Evolutionary conservation across 2,888 invertebrate genomes (phyloP), one percentile per base, ranked within the genome.

Genomic region (Parnassius orleans): DNA sequence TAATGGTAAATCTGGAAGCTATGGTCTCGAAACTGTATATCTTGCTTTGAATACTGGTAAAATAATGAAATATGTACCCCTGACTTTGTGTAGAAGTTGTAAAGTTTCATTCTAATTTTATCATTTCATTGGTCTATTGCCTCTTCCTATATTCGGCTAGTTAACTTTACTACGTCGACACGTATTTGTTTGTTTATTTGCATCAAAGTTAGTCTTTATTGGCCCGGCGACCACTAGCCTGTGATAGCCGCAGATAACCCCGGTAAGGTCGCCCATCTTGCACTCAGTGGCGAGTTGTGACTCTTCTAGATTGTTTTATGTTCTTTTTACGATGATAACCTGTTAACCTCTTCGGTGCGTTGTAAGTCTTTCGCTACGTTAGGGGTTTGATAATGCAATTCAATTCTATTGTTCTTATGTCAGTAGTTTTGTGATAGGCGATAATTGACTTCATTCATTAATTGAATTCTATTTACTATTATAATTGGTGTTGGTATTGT

Each of bases 221-320:
- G 73, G 69, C 72, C 73, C 66, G 65, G 41, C 69, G 68, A 65
- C 69, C 66, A 58, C 47, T 47, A 41, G 46, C 15, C 48, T n/a
- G 14, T 57, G 70, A 69, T 68, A 68, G 67, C 66, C 60, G 63
- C 41, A 53, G 71, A 71, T 73, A 69, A 57, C 69, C 69, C 66
- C 60, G 61, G 69, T 66, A 69, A 70, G 73, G 72, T 69, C 69
- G 68, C 48, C 47, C 47, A 47, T 19, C 41, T 33, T 33, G 5
- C 60, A 42, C 47, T 46, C 42, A 12, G 48, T 42, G 48, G 19
- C 10, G 54, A 54, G 48, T 43, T 54, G 60, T 50, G 19, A n/a
- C 55, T 55, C 54, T 60, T 55, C 54, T 60, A 60, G 60, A 60
- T 60, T 50, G 55, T 24, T 41, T 50, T 51, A 54, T 60, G 54